Conservation (phyloP, 2,797 vertebrate genomes). For the Cynodonichthys magdalenae region DNA sequence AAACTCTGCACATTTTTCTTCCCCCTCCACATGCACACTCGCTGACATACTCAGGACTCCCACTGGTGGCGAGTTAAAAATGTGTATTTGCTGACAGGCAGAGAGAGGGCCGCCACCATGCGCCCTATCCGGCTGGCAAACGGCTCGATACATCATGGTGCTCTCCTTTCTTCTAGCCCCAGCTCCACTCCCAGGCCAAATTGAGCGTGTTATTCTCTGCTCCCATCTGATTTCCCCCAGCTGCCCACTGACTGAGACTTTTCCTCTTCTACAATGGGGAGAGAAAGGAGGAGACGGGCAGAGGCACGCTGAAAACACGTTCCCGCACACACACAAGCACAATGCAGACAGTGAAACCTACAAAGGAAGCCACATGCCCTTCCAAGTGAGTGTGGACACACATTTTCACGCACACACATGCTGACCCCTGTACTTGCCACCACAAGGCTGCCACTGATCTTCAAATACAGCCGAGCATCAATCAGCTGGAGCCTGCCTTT, state of each 20-base stretch:
- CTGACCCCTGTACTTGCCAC: conserved; percentile 86
- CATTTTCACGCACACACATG: conserved; percentile 45
- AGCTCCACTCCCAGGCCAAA: conserved; percentile 87
- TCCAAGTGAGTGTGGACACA: conserved; percentile 49
- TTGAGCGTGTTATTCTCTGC: conserved; percentile 91
- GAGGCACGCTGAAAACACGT: conserved; percentile 55
- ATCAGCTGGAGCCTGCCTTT: conserved; percentile 87
- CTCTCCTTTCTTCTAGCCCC: conserved; percentile 59
- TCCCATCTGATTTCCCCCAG: conserved; percentile 88
- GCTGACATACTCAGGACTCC: conserved; percentile 69
- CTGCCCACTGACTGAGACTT: conserved; percentile 86
- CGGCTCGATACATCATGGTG: conserved; percentile 87
- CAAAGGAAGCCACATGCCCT: conserved; percentile 57
- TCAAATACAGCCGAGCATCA: conserved; percentile 92
- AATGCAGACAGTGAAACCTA: conserved; percentile 44
- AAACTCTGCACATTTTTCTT: conserved; percentile 30
- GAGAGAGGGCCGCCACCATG: conserved; percentile 82
- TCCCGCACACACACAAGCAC: conserved; percentile 36
- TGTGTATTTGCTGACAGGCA: conserved; percentile 89
- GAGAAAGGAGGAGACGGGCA: conserved; percentile 50
- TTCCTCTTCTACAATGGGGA: conserved; percentile 82
- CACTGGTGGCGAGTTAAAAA: conserved; percentile 89
- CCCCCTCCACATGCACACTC: conserved; percentile 22
- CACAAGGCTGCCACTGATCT: conserved; percentile 90
- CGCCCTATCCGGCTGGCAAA: conserved; percentile 85